Evolutionary conservation across 2,797 vertebrate genomes (phyloP), one percentile per base, ranked within the genome.

Genomic region (Lacerta agilis): DNA sequence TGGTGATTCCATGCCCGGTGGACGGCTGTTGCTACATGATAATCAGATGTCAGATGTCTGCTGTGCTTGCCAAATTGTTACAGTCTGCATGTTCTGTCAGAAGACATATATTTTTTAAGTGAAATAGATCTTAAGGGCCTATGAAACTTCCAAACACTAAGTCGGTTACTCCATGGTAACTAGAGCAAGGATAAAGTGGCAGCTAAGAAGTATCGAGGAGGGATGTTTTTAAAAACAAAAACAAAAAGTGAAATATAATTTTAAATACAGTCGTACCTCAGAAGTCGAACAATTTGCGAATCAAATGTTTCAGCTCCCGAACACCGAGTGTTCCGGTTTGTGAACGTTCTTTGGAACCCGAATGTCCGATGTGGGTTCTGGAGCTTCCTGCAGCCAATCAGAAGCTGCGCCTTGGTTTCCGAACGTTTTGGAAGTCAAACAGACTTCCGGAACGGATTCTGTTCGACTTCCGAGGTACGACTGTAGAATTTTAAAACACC

Each of bases 21-120:
- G 88, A 88, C 80, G 10, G 0, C 55, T 90, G 67, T 91, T 95
- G 91, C 90, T 92, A 88, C 38, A 87, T 88, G 92, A 87, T 94
- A 94, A 94, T 95, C 90, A 92, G 87, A 85, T 94, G 93, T 95
- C 94, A 93, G 83, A 41, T 89, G 94, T 94, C 76, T 87, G 89
- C 81, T 93, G 71, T 75, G 91, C 91, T 91, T 85, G 87, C 89
- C 91, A 93, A 93, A 88, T 89, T 82, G 90, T 89, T 86, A 49
- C 82, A 90, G 41, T 77, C 58, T 69, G 83, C 85, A 90, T 82
- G 80, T 93, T 90, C 88, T 91, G 75, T 93, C 93, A 91, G 88
- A 93, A 83, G 5, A 93, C 90, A 83, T 90, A 78, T 89, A 85
- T 87, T 93, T 91, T 91, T 93, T 89, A 91, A 90, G 83, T 86